Percentiles rank a stretch among this genome's conserved stretches.
These are phyloP conservation scores for Poeciliopsis prolifica DNA, from an alignment of 2,113 vertebrate genomes.

Conservation along the genomic window DNA sequence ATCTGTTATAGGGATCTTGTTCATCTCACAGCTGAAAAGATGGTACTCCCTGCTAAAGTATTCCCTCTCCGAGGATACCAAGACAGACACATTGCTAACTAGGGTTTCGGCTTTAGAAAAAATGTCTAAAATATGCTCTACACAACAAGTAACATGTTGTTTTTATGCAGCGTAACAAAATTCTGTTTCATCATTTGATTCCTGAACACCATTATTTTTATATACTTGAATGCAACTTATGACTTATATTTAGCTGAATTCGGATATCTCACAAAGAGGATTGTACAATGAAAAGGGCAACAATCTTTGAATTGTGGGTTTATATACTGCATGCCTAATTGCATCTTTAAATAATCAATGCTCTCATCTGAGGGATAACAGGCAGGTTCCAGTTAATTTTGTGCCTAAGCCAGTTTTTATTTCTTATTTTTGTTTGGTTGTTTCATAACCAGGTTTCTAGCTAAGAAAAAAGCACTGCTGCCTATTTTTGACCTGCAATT, in stretches of 20 bases:
- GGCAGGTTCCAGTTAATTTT: no score
- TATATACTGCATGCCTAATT: no score
- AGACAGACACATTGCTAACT: neutral
- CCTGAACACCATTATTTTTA: neutral
- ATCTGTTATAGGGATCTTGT: slow-evolving; percentile 10
- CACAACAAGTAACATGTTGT: neutral
- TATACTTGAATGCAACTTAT: no score
- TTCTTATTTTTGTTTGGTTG: neutral
- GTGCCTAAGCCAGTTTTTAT: neutral
- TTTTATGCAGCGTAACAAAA: neutral
- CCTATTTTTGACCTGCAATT: neutral
- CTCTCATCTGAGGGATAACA: no score
- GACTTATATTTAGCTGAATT: neutral
- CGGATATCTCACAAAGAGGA: no score
- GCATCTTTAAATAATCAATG: no score
- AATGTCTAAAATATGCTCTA: neutral
- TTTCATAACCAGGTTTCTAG: neutral
- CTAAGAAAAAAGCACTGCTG: neutral
- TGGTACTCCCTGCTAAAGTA: neutral
- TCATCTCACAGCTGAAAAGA: neutral
- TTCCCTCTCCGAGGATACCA: neutral
- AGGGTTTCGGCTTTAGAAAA: neutral
- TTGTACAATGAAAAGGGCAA: no score
- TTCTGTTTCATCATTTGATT: neutral
- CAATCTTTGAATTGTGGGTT: no score